Conservation (phyloP, 2,113 vertebrate genomes). For the Sphyrna mokarran region DNA sequence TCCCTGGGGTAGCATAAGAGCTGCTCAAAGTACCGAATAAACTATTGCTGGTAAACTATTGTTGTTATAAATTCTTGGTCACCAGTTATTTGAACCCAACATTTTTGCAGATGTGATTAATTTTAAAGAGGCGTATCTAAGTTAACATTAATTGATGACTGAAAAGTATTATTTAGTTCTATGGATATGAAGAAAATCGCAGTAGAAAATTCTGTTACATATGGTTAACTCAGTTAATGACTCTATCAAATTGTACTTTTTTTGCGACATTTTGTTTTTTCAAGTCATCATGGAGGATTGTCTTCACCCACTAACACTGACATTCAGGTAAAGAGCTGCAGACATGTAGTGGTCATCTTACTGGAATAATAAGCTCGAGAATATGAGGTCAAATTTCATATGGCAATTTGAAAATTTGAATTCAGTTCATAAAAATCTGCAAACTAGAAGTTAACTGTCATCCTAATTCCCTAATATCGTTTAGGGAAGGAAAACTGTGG, state of each 20-base stretch:
- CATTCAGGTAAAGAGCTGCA: neutral
- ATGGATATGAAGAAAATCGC: neutral
- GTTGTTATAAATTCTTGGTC: too few species aligned
- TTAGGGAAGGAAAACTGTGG: neutral
- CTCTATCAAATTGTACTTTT: neutral
- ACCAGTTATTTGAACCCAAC: too few species aligned
- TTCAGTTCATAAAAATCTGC: neutral
- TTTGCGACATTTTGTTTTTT: neutral
- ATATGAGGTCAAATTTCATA: neutral
- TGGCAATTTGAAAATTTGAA: neutral
- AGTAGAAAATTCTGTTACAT: neutral
- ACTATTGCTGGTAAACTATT: too few species aligned
- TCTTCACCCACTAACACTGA: neutral
- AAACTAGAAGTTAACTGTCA: neutral
- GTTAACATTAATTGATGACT: too few species aligned
- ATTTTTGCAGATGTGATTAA: neutral
- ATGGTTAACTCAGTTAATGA: too few species aligned
- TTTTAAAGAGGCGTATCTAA: neutral
- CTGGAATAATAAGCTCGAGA: neutral
- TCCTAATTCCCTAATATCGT: neutral
- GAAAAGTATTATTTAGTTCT: neutral
- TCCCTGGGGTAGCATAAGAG: too few species aligned
- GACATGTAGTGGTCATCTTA: neutral
- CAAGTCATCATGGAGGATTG: neutral
- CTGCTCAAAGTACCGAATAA: too few species aligned